Evolutionary conservation across 2,888 invertebrate genomes (phyloP), one percentile per base, ranked within the genome.

Genomic region (Volucella inanis): DNA sequence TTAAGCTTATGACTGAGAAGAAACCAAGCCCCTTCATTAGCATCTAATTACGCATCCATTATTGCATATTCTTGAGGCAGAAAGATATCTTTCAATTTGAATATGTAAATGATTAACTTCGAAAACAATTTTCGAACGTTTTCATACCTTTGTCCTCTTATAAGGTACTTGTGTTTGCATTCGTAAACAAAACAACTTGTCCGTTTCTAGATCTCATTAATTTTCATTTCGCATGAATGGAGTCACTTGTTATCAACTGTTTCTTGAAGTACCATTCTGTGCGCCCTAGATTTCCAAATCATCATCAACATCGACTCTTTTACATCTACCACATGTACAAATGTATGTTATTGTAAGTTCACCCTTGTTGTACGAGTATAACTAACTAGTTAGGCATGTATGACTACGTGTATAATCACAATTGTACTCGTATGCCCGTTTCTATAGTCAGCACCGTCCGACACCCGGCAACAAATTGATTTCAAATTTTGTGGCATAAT

Each of bases 401-500:
- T 6, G 6, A 31, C 31, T 31, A 31, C 31, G 31, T 31, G 6
- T 31, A 31, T 31, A 31, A 31, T 31, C 31, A 6, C 43, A 18
- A 4, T 10, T 22, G 45, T 43, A 52, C 52, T 54, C 49, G 39
- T 72, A 67, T 57, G 54, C 62, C 62, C 54, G 31, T 77, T 70
- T 74, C 68, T 81, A 71, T 67, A 72, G 43, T 8, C 62, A n/a
- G 10, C 55, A 76, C 78, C 79, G 79, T 65, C 82, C 77, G 71
- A 80, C 87, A 88, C 84, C 87, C 88, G 87, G 86, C 83, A 87
- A 83, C 89, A 90, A 90, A 91, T 90, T 90, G 90, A 90, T 90
- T 90, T 90, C 88, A 88, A 89, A 89, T 90, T 89, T 88, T 89
- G 89, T 88, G 90, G 89, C 89, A 89, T 88, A 89, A 89, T 90